A percentile compares a stretch with the other conserved stretches of the same genome.
These are phyloP conservation scores for Parnassius mnemosyne DNA, from an alignment of 2,888 invertebrate genomes.

Conservation along the genomic window DNA sequence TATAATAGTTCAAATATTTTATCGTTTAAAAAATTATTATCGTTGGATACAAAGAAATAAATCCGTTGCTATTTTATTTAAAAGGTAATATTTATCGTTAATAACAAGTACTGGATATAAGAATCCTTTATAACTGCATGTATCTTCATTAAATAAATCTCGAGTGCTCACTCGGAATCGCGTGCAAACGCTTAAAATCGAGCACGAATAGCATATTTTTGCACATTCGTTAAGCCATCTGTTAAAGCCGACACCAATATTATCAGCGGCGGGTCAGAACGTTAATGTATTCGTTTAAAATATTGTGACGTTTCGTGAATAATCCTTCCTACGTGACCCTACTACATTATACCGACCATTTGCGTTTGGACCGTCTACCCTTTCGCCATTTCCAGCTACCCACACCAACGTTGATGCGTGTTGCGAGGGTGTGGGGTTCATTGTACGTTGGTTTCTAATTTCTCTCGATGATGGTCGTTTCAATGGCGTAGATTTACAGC, in stretches of 20 bases:
- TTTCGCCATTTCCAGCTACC: not conserved
- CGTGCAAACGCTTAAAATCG: slow-evolving; percentile 30
- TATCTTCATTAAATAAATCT: slow-evolving; percentile 18
- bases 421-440: slow-evolving; percentile 39
- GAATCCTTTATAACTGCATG: not conserved
- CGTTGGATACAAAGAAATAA: too few species aligned
- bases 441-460: slow-evolving; percentile 54
- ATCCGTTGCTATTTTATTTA: too few species aligned
- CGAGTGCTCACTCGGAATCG: slow-evolving; percentile 21
- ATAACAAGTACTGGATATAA: too few species aligned
- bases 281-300: slow-evolving; percentile 67
- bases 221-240: slow-evolving; percentile 59
- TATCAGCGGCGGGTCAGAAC: slow-evolving; percentile 59
- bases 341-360: slow-evolving; percentile 40
- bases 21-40: too few species aligned
- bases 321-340: slow-evolving; percentile 59
- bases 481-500: slow-evolving; percentile 66
- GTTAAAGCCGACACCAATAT: slow-evolving; percentile 64
- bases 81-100: too few species aligned
- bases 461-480: slow-evolving; percentile 68
- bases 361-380: slow-evolving; percentile 7
- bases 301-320: slow-evolving; percentile 70
- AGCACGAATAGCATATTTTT: slow-evolving; percentile 43
- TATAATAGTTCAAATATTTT: too few species aligned
- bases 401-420: slow-evolving; percentile 6